phyloP scores from a whole-genome alignment of 2,113 vertebrate species.

The Tragelaphus imberbis region DNA sequence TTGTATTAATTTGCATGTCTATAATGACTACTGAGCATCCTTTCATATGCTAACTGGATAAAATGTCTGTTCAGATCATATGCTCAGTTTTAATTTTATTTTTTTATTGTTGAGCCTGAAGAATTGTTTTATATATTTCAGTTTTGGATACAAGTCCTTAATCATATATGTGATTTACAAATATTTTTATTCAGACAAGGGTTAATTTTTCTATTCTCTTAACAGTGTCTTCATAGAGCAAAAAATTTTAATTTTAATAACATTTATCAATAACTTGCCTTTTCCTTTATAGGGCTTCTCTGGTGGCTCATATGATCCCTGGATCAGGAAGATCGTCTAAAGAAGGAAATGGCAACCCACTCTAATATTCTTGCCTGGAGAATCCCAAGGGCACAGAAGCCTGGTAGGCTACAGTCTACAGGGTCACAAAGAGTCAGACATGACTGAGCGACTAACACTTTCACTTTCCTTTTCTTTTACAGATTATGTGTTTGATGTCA shows the following conservation, averaged over 20 bases:
- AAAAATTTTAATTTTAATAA: not conserved
- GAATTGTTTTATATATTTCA: not conserved
- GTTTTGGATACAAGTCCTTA: not conserved
- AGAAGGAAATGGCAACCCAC: not conserved
- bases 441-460: not conserved
- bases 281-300: not conserved
- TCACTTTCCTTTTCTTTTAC: not conserved
- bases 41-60: not conserved
- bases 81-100: not conserved
- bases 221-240: not conserved
- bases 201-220: not conserved
- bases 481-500: not conserved
- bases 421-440: not conserved
- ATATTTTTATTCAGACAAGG: not conserved
- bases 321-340: not conserved
- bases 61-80: not conserved
- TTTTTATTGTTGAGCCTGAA: not conserved
- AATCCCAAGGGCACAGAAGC: not conserved
- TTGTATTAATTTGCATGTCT: not conserved
- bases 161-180: not conserved
- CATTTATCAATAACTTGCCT: not conserved
- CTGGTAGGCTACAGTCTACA: not conserved
- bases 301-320: not conserved
- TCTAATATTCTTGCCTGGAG: not conserved
- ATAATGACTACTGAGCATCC: not conserved